phyloP scores from a whole-genome alignment of 1,140 invertebrate species.

The Drosophila orosa region DNA sequence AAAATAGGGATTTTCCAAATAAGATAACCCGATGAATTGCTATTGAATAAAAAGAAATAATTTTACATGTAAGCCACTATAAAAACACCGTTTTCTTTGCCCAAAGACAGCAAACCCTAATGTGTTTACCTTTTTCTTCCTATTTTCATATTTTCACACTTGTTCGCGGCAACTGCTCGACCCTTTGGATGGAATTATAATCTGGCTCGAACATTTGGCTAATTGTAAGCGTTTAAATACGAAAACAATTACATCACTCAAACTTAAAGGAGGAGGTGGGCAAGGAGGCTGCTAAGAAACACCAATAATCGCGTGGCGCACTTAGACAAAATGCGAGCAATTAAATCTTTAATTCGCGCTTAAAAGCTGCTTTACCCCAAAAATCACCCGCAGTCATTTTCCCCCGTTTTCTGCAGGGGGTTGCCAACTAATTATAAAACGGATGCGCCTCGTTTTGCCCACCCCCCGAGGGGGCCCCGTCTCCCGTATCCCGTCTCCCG shows the following conservation, averaged over 20 bases:
- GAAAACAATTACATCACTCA: slow-evolving; percentile 75
- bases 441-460: slow-evolving; percentile 59
- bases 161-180: background rate
- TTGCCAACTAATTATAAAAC: slow-evolving; percentile 77
- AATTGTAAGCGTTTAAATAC: slow-evolving; percentile 53
- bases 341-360: slow-evolving; percentile 79
- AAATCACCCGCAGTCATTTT: slow-evolving; percentile 17
- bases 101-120: background rate
- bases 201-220: slow-evolving; percentile 11
- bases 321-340: slow-evolving; percentile 72
- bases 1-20: background rate
- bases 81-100: background rate
- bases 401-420: slow-evolving; percentile 24
- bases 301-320: slow-evolving; percentile 60
- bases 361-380: slow-evolving; percentile 58
- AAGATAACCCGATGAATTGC: no score
- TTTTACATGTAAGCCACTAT: background rate
- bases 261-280: slow-evolving; percentile 33
- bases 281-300: slow-evolving; percentile 10
- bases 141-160: background rate
- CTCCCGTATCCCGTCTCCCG: background rate
- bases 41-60: background rate
- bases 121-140: background rate
- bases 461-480: background rate
- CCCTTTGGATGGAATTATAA: slow-evolving; percentile 21